Evolutionary conservation across 2,113 vertebrate genomes (phyloP).

Genomic region (Caranx ignobilis): DNA sequence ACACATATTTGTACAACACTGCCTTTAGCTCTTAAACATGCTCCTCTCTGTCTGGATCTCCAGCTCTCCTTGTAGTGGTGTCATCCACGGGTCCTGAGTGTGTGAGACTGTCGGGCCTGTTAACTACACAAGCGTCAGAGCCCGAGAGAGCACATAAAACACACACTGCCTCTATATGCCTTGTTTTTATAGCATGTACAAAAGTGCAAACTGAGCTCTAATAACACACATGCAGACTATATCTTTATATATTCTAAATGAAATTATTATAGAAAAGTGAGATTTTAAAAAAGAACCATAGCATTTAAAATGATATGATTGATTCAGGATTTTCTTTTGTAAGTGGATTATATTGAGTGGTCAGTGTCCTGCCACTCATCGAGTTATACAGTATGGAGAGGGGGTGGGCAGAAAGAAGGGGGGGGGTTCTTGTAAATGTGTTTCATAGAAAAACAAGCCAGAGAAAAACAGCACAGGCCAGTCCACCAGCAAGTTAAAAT

Average conservation of each 20-base stretch:
- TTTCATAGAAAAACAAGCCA: conserved; percentile 49
- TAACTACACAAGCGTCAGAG: conserved; percentile 31
- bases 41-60: conserved; percentile 34
- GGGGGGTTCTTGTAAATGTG: conserved; percentile 55
- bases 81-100: conserved; percentile 39
- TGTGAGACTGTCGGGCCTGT: conserved; percentile 32
- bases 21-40: conserved; percentile 65
- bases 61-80: conserved; percentile 26
- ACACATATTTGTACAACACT: conserved; percentile 59
- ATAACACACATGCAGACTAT: conserved; percentile 75
- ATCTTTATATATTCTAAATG: conserved; percentile 81
- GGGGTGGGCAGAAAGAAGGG: background rate
- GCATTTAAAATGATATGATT: conserved; percentile 76
- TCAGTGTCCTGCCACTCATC: conserved; percentile 24
- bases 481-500: conserved; percentile 16
- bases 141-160: conserved; percentile 32
- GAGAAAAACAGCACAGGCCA: conserved; percentile 35
- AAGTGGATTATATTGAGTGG: conserved; percentile 52
- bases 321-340: conserved; percentile 72
- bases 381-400: background rate
- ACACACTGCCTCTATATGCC: conserved; percentile 80
- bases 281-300: conserved; percentile 75
- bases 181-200: conserved; percentile 84
- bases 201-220: conserved; percentile 76
- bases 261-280: conserved; percentile 70